A percentile compares a stretch with the other conserved stretches of the same genome.
phyloP scores from a whole-genome alignment of 2,113 vertebrate genomes.

The Heterochromis multidens region DNA sequence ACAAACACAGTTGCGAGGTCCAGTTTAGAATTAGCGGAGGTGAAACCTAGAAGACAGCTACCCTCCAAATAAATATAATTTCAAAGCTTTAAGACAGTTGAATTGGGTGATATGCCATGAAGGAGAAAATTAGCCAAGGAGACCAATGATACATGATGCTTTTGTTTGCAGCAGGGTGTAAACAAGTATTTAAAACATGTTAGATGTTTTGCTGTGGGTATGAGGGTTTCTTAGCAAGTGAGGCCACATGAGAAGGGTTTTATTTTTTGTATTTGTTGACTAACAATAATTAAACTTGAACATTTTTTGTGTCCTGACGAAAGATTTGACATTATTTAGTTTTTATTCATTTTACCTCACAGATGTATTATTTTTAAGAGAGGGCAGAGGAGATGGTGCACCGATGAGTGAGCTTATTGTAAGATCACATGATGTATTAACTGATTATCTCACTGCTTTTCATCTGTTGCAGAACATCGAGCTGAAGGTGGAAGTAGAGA shows the following conservation, averaged over 20 bases:
- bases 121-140: background rate
- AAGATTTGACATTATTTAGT: background rate
- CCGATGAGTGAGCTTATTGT: background rate
- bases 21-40: too few relatives aligned
- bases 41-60: too few relatives aligned
- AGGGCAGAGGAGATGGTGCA: background rate
- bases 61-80: background rate
- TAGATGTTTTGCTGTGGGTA: background rate
- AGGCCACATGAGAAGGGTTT: background rate
- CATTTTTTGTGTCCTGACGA: background rate
- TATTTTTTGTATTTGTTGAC: background rate
- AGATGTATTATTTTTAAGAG: background rate
- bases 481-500: constrained; percentile 97
- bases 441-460: background rate
- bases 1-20: too few relatives aligned
- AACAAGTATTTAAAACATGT: background rate
- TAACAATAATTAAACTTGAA: background rate
- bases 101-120: background rate
- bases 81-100: background rate
- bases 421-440: background rate
- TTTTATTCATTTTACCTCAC: background rate
- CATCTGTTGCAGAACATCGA: constrained; percentile 89
- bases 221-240: background rate
- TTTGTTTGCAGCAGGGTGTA: rapidly evolving
- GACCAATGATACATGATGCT: too few relatives aligned